phyloP scores from a whole-genome alignment of 2,113 vertebrate genomes.

The Steatornis caripensis region DNA sequence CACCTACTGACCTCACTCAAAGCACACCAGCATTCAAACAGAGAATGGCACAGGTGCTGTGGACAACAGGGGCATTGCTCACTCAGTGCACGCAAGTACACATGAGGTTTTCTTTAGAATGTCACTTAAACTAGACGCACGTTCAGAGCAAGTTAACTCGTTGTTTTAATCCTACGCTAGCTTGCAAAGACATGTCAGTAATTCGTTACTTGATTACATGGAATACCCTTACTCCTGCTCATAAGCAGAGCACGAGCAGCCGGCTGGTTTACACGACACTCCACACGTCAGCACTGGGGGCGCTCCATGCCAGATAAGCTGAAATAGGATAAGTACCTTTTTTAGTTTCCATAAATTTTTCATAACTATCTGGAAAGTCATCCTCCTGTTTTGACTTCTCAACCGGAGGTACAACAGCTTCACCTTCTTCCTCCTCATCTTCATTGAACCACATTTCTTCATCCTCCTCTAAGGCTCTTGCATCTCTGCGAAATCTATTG shows the following conservation, averaged over 20 bases:
- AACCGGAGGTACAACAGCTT: conserved; percentile 79
- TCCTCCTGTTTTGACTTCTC: conserved; percentile 93
- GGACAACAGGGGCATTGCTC: accelerated
- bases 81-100: neutral
- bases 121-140: neutral
- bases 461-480: conserved; percentile 89
- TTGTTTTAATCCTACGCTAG: neutral
- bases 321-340: conserved; percentile 79
- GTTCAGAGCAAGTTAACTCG: neutral
- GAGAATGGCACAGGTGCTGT: neutral
- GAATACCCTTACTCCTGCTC: neutral
- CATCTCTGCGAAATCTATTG: conserved; percentile 89
- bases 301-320: no score
- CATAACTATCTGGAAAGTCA: conserved; percentile 93
- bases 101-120: neutral
- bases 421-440: conserved; percentile 89
- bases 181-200: neutral
- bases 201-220: neutral
- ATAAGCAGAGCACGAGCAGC: neutral
- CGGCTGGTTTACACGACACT: neutral
- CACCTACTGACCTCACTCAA: neutral
- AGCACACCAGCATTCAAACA: accelerated
- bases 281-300: no score
- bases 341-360: conserved; percentile 97
- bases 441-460: conserved; percentile 98